phyloP scores from a whole-genome alignment of 2,888 invertebrate species.

The Trichopria drosophilae region DNA sequence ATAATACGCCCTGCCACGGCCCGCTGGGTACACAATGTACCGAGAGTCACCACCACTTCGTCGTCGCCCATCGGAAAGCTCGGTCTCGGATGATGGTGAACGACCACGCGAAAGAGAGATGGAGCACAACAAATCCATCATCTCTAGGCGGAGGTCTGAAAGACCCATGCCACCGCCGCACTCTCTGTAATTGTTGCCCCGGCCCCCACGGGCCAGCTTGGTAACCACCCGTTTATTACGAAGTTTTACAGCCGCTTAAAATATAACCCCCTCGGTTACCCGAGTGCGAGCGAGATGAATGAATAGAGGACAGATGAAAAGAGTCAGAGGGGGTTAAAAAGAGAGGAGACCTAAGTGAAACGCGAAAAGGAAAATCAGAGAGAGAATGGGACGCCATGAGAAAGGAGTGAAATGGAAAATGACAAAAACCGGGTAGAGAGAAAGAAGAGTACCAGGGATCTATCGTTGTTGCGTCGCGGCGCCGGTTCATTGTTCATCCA shows the following conservation, averaged over 20 bases:
- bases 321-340: conserved; percentile 11
- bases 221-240: conserved; percentile 46
- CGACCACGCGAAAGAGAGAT: conserved; percentile 34
- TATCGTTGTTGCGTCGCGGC: conserved; percentile 25
- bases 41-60: too few species aligned
- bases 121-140: conserved; percentile 50
- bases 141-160: conserved; percentile 43
- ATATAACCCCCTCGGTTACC: conserved; percentile 38
- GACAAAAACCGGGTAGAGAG: too few species aligned
- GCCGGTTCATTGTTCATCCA: conserved; percentile 36
- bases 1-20: conserved; percentile 5
- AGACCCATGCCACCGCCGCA: conserved; percentile 47
- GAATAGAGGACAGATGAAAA: conserved; percentile 14
- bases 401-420: too few species aligned
- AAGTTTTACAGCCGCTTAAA: conserved; percentile 48
- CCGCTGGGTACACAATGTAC: conserved; percentile 34
- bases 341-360: too few species aligned
- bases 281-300: conserved; percentile 14
- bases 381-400: too few species aligned
- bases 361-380: too few species aligned
- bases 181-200: conserved; percentile 51
- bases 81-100: too few species aligned
- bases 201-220: conserved; percentile 47
- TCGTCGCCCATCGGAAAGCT: too few species aligned
- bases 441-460: too few species aligned